Base-by-base conservation (phyloP, 2,888 invertebrate genomes). In the Ptilodon capucinus region DNA sequence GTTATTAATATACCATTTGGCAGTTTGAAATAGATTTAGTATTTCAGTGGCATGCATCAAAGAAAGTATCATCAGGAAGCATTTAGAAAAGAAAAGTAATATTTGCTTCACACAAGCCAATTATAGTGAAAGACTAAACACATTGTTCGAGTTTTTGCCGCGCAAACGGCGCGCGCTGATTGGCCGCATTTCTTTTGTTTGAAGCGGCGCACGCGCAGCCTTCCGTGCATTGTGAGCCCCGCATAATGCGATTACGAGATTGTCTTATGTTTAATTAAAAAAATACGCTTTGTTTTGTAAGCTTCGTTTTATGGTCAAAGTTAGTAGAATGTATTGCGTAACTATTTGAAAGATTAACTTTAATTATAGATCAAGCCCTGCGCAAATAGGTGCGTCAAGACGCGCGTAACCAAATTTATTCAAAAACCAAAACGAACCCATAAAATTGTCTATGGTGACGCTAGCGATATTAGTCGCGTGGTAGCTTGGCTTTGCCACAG, bases 31-130 rank as follows among this genome's bases (percentile, higher is more conserved):
- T 32, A 4, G 8, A 14, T 14, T 14, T 21, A 21, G 21, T 21
- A 8, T 32, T 14, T 5, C 14, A 32, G 14, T 14, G 2, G 17
- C 14, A 35, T 19, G 38, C 38, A 25, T 23, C 56, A 54, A 74
- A 68, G 81, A 83, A 79, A 82, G 77, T 76, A 71, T 40, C 73
- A 73, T 58, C 69, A 81, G 84, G 84, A 87, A 86, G 81, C 73
- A 57, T 62, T 79, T 79, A 78, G 82, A 86, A 88, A 87, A 86
- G 76, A 87, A 87, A 87, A 87, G 84, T 85, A 62, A 68, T 66
- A 74, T 79, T 72, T 71, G 64, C 60, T 66, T 64, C 55, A 63
- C 69, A 73, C 60, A 60, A 70, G 60, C 68, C 76, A 84, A 86
- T 86, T 86, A 86, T 73, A 82, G 84, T 79, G 86, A 84, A 86